Evolutionary conservation across 23 tunicate species (phyloP), one percentile per base, ranked within the genome.

Genomic region (Diplosoma virens): DNA sequence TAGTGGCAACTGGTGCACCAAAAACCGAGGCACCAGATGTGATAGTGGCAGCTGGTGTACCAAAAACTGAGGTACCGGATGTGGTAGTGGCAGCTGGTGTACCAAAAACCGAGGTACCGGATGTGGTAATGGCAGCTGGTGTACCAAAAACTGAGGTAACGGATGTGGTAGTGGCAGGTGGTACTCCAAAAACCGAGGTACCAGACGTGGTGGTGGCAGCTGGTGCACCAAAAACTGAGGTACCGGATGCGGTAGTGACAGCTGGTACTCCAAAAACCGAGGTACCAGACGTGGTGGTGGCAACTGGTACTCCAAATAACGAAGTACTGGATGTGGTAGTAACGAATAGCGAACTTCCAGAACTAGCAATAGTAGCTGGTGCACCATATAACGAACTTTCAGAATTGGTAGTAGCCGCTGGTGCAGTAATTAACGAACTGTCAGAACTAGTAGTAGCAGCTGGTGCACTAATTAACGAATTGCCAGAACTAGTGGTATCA

Each of bases 41-140:
- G 35, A 11, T 61, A 45, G 52, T 9, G 14, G 16, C 14, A 37
- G 30, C 33, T 1, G 25, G 74, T 25, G 16, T 45, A 9, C 16
- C 52, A 24, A 4, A 1, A 24, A 23, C 7, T 20, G 65, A n/a
- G 16, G 65, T 23, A 58, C 22, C 21, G 14, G 71, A 30, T 7
- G 41, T 41, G 6, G 69, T 61, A 61, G 23, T 55, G 61, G 61
- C 33, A 25, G 69, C 6, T 5, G 69, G 69, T 5, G 65, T 14
- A 5, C 79, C 79, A 73, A 73, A 73, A 1, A 73, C 37, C 6
- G 65, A 32, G 27, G 17, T 32, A 24, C 58, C 24, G 29, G 76
- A 25, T 56, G 33, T 73, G 25, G 37, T 7, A 25, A 41, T 6
- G 45, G 18, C 3, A 3, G 65, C 22, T 11, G 41, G 2, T 22